Conservation (phyloP, 1,140 invertebrate species). For the Nebria ingens region DNA sequence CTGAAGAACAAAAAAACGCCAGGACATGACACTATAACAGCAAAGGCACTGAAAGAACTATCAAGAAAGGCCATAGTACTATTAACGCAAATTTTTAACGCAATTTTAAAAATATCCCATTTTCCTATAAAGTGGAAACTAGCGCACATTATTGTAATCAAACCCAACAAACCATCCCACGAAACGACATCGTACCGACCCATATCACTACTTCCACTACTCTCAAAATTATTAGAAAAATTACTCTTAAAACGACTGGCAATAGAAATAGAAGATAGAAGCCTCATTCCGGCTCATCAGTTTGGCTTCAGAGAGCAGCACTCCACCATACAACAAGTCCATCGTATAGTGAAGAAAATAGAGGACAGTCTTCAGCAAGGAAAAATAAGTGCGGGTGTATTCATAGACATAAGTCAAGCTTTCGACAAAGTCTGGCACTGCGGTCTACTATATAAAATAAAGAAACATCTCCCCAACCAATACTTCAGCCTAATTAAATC, state of each 20-base stretch:
- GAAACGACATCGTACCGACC: slow-evolving; percentile 15
- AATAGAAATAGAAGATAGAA: not conserved
- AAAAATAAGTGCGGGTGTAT: slow-evolving; percentile 16
- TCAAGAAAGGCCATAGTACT: slow-evolving; percentile 14
- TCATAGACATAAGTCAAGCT: slow-evolving; percentile 15
- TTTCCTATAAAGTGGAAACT: slow-evolving; percentile 16
- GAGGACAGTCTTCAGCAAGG: not conserved
- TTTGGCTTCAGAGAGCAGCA: slow-evolving; percentile 21
- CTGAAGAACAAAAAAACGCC: slow-evolving; percentile 16
- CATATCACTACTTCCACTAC: slow-evolving; percentile 18
- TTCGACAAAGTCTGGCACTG: slow-evolving; percentile 13
- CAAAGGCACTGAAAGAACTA: slow-evolving; percentile 17
- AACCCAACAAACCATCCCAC: slow-evolving; percentile 18
- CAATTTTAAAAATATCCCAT: slow-evolving; percentile 1
- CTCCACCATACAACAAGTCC: slow-evolving; percentile 15
- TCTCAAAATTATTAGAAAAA: slow-evolving; percentile 19
- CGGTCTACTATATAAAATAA: slow-evolving; percentile 19
- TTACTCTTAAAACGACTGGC: slow-evolving; percentile 15
- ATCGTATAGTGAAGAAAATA: slow-evolving; percentile 15
- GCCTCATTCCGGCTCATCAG: slow-evolving; percentile 17
- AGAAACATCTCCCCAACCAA: slow-evolving; percentile 12
- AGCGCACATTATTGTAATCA: slow-evolving; percentile 18
- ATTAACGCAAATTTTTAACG: slow-evolving; percentile 14
- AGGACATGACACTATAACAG: slow-evolving; percentile 17
- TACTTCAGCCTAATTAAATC: slow-evolving; percentile 18